phyloP scores from a whole-genome alignment of 2,113 vertebrate genomes.

The Marcusenius ussheri region DNA sequence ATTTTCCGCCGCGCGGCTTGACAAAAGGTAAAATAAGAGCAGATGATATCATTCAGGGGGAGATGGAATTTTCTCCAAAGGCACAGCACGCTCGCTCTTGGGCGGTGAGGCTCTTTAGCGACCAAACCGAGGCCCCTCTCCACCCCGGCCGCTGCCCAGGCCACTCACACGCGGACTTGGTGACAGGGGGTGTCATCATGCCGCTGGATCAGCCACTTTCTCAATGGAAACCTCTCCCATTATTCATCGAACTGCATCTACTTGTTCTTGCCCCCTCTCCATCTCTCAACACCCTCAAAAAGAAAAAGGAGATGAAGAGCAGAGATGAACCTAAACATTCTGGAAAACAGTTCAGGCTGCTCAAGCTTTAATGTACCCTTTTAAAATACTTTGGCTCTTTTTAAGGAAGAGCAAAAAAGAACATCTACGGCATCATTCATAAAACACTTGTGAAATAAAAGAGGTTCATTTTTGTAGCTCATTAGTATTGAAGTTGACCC shows the following conservation, averaged over 20 bases:
- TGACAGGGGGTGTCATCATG: constrained; percentile 20
- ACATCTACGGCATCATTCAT: not conserved
- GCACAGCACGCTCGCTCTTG: not conserved
- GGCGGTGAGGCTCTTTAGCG: constrained; percentile 37
- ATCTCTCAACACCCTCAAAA: not conserved
- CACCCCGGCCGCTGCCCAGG: not conserved
- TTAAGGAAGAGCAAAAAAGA: not conserved
- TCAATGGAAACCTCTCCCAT: constrained; percentile 10
- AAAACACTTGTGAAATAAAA: not conserved
- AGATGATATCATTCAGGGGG: constrained; percentile 61
- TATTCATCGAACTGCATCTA: not conserved
- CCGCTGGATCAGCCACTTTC: constrained; percentile 14
- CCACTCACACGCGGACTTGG: not conserved
- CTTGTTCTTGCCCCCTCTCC: not conserved
- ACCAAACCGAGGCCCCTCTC: constrained; percentile 14
- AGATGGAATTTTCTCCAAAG: constrained; percentile 28
- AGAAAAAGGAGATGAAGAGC: not conserved
- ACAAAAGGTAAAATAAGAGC: constrained; percentile 72
- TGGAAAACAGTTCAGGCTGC: not conserved
- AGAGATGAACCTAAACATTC: not conserved
- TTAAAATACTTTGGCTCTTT: not conserved
- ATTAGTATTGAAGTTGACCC: not conserved
- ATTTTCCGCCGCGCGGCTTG: constrained; percentile 62
- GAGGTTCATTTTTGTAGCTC: not conserved
- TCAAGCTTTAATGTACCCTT: not conserved